Percentiles rank a stretch among this genome's conserved stretches.
Conservation (phyloP, 2,888 invertebrate species). For the Tipula helvola region DNA sequence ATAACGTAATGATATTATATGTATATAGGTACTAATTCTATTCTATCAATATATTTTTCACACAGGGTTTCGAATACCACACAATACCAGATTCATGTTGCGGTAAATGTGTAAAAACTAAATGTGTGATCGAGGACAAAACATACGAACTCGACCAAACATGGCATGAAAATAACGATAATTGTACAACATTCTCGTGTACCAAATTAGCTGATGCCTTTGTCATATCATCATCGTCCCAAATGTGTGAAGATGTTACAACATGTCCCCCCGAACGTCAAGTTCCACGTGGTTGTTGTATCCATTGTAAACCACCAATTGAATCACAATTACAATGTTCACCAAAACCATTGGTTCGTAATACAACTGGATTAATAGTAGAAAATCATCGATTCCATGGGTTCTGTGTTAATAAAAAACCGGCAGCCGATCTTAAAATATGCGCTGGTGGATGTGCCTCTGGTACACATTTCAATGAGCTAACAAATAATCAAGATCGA, state of each 20-base stretch:
- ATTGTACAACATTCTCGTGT: constrained; percentile 51
- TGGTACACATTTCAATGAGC: constrained; percentile 47
- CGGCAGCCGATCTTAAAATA: constrained; percentile 49
- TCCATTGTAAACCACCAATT: constrained; percentile 44
- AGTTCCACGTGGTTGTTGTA: constrained; percentile 54
- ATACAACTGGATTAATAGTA: constrained; percentile 46
- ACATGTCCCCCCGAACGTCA: constrained; percentile 43
- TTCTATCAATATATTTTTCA: constrained; percentile 16
- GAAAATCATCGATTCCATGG: constrained; percentile 40
- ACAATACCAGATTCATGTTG: constrained; percentile 41
- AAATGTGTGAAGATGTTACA: constrained; percentile 50
- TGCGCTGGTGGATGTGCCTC: constrained; percentile 61
- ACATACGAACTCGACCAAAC: constrained; percentile 39
- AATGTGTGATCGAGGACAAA: constrained; percentile 41
- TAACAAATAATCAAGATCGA: background rate
- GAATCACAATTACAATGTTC: constrained; percentile 38
- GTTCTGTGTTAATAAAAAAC: constrained; percentile 47
- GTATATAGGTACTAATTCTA: background rate
- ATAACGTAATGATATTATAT: background rate
- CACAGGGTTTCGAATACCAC: constrained; percentile 45
- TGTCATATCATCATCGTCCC: constrained; percentile 39
- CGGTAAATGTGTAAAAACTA: constrained; percentile 47
- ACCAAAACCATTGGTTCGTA: constrained; percentile 39
- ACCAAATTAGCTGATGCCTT: constrained; percentile 37
- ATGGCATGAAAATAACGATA: constrained; percentile 47